These are phyloP conservation scores for Watsonalla cultraria DNA, from an alignment of 2,888 invertebrate genomes.

Conservation along the genomic window DNA sequence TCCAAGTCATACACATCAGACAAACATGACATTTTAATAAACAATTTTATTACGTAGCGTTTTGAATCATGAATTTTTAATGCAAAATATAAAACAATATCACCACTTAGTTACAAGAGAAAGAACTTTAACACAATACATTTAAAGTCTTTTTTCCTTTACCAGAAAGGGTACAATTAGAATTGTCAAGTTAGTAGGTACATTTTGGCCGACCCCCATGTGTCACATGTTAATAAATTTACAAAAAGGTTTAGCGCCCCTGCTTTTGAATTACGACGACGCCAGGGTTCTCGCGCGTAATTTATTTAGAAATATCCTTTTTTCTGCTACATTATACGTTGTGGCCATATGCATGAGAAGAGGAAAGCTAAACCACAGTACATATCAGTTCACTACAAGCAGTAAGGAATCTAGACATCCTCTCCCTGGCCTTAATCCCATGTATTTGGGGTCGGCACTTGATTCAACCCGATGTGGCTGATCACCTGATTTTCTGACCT, in stretches of 20 bases:
- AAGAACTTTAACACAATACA: neutral
- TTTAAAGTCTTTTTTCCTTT: neutral
- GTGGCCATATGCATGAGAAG: neutral
- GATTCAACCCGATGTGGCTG: too few relatives aligned
- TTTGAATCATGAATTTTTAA: neutral
- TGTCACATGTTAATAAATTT: slow-evolving; percentile 17
- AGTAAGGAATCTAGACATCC: too few relatives aligned
- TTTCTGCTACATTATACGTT: slow-evolving; percentile 13
- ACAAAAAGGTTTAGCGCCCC: slow-evolving; percentile 22
- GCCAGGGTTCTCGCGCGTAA: slow-evolving; percentile 17
- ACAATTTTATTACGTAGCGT: neutral
- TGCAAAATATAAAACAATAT: neutral
- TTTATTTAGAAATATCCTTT: slow-evolving; percentile 25
- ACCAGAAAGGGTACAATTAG: slow-evolving; percentile 6
- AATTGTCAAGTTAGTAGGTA: slow-evolving; percentile 4
- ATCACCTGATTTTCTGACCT: too few relatives aligned
- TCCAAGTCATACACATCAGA: too few relatives aligned
- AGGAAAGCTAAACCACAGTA: neutral
- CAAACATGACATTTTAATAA: neutral
- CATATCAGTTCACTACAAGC: too few relatives aligned
- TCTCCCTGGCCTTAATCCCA: too few relatives aligned
- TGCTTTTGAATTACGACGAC: slow-evolving; percentile 23
- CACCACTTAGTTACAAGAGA: neutral
- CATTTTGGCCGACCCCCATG: slow-evolving; percentile 5
- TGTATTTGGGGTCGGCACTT: too few relatives aligned